Base-by-base conservation (phyloP, 2,888 invertebrate species). In the Onchidella celtica region DNA sequence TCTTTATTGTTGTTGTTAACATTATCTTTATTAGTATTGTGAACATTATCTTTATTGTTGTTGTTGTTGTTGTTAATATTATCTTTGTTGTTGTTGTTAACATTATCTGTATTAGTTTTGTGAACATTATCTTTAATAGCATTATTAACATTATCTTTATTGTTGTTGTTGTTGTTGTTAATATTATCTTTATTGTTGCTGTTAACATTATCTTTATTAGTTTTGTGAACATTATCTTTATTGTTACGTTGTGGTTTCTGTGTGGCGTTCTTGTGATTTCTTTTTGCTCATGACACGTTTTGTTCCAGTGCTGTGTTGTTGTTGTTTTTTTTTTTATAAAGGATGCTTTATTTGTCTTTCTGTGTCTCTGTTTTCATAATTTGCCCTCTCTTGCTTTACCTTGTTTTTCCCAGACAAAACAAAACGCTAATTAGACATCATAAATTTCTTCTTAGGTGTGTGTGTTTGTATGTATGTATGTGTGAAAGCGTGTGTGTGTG, bases 31-130 rank as follows among this genome's bases (percentile, higher is more conserved):
- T 32, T 68, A 38, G n/a, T 68, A 38, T 32, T 68, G 32, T 36
- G 4, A 38, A 32, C 36, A 24, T 29, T 34, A 38, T 32, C 36
- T 24, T 21, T 68, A 38, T 32, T 68, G 32, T 32, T 34, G 32
- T 32, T 34, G 32, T 21, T 34, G 32, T 21, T 68, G 32, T 36
- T 68, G 32, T 29, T 68, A 38, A n/a, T 34, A 21, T 32, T 68
- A 38, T 32, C 36, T 3, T 36, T 68, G 36, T 36, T 34, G 32
- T 32, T 34, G 32, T 32, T 66, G 32, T 29, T 66, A 66, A 17
- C 32, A 66, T 32, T 66, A 66, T 32, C 32, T 17, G 9, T 66
- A 66, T 32, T 66, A 66, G 29, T 66, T 29, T 32, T 68, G 36
- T 36, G 3, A 34, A 32, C 36, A 14, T 24, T 68, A 68, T 21